Evolutionary conservation across 92 coral and sea anemone genomes (phyloP).

Genomic region (Porites cylindrica): DNA sequence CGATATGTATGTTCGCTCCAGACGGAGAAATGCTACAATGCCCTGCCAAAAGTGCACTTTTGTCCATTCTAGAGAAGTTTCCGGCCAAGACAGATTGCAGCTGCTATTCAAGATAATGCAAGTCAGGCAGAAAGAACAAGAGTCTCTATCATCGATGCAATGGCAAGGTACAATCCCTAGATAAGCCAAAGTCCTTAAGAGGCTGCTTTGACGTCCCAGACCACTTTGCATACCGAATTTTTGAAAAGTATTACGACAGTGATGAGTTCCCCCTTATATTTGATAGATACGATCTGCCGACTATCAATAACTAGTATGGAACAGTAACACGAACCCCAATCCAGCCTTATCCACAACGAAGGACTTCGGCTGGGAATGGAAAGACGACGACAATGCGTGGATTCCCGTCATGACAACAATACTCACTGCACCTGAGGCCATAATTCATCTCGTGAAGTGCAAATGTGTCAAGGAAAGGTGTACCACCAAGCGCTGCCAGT

Average conservation of each 20-base stretch:
- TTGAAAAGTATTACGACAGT: conserved; percentile 30
- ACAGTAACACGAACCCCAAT: conserved; percentile 48
- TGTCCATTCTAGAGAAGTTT: no score
- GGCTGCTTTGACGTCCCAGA: conserved; percentile 21
- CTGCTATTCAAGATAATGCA: no score
- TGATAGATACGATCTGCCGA: conserved; percentile 50
- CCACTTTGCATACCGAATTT: conserved; percentile 12
- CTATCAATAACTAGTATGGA: conserved; percentile 67
- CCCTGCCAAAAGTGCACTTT: background rate
- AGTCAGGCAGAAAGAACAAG: no score
- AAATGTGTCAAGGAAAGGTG: conserved; percentile 64
- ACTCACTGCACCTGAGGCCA: conserved; percentile 50
- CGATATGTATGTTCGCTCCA: background rate
- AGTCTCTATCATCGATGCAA: conserved; percentile 13
- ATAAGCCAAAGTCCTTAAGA: conserved; percentile 56
- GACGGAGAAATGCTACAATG: background rate
- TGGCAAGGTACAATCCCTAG: conserved; percentile 75
- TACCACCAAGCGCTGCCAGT: conserved; percentile 55
- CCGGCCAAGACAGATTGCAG: no score
- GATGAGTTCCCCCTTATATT: conserved; percentile 45
- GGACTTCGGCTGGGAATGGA: conserved; percentile 61
- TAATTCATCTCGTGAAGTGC: conserved; percentile 69
- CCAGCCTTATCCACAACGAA: conserved; percentile 54
- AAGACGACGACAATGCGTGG: conserved; percentile 44
- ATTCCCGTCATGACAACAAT: conserved; percentile 53